A percentile compares a stretch with the other conserved stretches of the same genome.
Evolutionary conservation across 2,113 vertebrate species (phyloP).

Genomic region (Eolophus roseicapilla): DNA sequence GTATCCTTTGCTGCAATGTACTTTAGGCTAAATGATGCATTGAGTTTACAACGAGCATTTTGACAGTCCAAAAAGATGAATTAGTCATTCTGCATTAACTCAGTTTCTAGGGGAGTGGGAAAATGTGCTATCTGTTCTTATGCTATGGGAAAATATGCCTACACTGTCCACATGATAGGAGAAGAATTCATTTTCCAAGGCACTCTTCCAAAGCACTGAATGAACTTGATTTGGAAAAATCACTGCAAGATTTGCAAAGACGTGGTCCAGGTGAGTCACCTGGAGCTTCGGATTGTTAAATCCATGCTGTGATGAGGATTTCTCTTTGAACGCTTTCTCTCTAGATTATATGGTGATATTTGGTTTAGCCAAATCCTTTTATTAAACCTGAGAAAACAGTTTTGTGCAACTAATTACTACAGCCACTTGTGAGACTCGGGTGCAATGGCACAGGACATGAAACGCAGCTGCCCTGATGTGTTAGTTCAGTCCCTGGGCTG

Average conservation of each 20-base stretch:
- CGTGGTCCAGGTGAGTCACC: not conserved
- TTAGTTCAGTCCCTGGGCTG: not conserved
- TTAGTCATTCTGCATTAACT: constrained; percentile 28
- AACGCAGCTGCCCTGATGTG: not conserved
- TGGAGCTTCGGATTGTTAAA: not conserved
- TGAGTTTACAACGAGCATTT: not conserved
- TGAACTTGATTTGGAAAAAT: not conserved
- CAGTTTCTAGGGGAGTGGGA: not conserved
- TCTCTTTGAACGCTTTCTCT: not conserved
- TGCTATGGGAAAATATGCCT: not conserved
- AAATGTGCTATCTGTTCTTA: not conserved
- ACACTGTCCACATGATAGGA: not conserved
- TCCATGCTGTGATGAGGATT: not conserved
- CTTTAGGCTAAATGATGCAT: constrained; percentile 8
- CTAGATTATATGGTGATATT: not conserved
- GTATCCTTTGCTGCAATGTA: not conserved
- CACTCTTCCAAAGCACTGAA: not conserved
- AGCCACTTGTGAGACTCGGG: not conserved
- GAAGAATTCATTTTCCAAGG: not conserved
- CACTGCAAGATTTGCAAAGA: not conserved
- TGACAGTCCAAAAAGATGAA: constrained; percentile 27
- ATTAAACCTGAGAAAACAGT: not conserved
- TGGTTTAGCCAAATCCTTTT: not conserved
- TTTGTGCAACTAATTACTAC: not conserved
- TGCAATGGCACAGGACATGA: not conserved